Evolutionary conservation across 2,797 vertebrate genomes (phyloP), one percentile per base, ranked within the genome.

Genomic region (Rousettus madagascariensis): DNA sequence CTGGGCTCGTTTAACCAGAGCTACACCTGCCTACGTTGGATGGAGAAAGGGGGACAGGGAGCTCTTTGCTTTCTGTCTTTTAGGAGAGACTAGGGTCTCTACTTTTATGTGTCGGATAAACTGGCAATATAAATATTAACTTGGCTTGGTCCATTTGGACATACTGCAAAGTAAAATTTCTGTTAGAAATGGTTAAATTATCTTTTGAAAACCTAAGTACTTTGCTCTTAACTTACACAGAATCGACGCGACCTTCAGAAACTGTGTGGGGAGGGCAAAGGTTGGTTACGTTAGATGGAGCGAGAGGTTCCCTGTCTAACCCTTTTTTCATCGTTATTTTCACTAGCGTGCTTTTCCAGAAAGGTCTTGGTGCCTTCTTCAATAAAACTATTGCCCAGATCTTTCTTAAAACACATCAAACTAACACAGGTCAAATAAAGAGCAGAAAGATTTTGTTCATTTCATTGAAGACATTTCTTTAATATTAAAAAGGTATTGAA

Each of bases 401-500:
- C 53, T 86, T 91, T 96, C 38, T 91, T 38, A 94, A 91, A 95
- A 93, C 87, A 95, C 80, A 66, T 92, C 96, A 96, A 86, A 97
- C 91, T 77, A 97, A 94, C 94, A 95, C 87, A 96, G 89, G 93
- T 95, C 95, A 95, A 84, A 66, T 49, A 85, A 86, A 96, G 97
- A 91, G 93, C 91, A 97, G 79, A 80, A 30, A 65, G 74, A 94
- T 82, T 97, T 90, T 65, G 51, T 17, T 97, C 59, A 93, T 94
- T 78, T 20, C 46, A 15, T 96, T 77, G 51, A 93, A 97, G 93
- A 61, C 65, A 87, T 86, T 98, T 95, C 94, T 97, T 92, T 86
- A 87, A 86, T 96, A 97, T 59, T 95, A 95, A 96, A 97, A 95
- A 84, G 68, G 90, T 59, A 80, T 80, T 83, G 85, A 96, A 94